Conservation (phyloP, 2,797 vertebrate genomes). For the Urocyon cinereoargenteus region DNA sequence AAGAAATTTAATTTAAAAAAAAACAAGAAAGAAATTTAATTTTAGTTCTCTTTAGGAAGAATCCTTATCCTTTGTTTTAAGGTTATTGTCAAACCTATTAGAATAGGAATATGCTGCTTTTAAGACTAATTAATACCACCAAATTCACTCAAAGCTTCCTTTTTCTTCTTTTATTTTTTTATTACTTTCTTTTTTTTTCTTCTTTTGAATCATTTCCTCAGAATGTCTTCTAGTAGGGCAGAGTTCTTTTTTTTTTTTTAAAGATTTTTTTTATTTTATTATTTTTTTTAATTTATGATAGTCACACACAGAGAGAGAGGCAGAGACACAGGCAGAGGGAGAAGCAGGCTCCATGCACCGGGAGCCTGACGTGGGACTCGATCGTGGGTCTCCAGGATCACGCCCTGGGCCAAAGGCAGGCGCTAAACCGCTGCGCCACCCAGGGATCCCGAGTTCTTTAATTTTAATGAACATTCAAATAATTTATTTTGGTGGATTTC, state of each 20-base stretch:
- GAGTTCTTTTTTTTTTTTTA: no score
- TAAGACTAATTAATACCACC: not conserved
- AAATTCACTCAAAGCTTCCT: conserved; percentile 9
- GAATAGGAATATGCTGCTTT: conserved; percentile 37
- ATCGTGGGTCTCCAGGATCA: no score
- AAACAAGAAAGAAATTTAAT: not conserved
- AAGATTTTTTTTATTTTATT: no score
- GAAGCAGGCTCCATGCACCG: no score
- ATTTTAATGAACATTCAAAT: conserved; percentile 18
- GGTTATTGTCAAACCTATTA: not conserved
- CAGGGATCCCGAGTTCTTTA: conserved; percentile 51
- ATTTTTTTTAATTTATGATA: no score
- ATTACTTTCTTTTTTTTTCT: conserved; percentile 12
- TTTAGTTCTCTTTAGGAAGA: conserved; percentile 1
- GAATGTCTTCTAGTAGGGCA: not conserved
- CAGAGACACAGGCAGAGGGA: no score
- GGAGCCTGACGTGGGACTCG: no score
- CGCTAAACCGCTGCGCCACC: no score
- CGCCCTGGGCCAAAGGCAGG: no score
- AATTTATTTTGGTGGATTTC: not conserved
- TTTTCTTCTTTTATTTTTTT: conserved; percentile 32
- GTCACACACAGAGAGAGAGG: no score
- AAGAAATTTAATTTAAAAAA: not conserved
- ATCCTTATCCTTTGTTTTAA: conserved; percentile 30
- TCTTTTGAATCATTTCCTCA: conserved; percentile 41